A percentile compares a stretch with the other conserved stretches of the same genome.
These are phyloP conservation scores for Oopsacas minuta DNA, from an alignment of 37 sponge, comb jelly and placozoan species.

Conservation along the genomic window DNA sequence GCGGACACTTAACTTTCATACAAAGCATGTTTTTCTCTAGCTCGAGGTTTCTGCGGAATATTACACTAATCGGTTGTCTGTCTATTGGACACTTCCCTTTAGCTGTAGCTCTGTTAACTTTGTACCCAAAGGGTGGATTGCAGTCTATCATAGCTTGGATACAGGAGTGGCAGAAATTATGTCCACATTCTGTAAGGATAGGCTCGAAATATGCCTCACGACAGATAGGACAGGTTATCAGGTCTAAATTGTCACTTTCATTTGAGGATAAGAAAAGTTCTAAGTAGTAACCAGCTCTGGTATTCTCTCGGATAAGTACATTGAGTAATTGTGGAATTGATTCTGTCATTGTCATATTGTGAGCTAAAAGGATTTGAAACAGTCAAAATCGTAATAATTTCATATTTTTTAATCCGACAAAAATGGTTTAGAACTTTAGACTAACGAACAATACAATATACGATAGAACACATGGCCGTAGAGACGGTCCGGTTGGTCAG, in stretches of 20 bases:
- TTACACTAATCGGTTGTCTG: not conserved
- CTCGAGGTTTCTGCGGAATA: not conserved
- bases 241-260: not conserved
- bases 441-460: too few species aligned
- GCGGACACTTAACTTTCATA: not conserved
- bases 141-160: not conserved
- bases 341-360: not conserved
- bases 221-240: not conserved
- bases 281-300: not conserved
- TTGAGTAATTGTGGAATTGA: not conserved
- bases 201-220: not conserved
- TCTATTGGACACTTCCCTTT: not conserved
- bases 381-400: too few species aligned
- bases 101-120: not conserved
- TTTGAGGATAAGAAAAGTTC: not conserved
- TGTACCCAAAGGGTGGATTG: slow-evolving; percentile 4
- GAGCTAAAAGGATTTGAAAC: too few species aligned
- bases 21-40: not conserved
- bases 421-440: too few species aligned
- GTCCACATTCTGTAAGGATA: not conserved
- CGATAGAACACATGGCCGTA: too few species aligned
- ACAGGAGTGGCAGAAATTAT: not conserved
- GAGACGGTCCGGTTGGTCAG: too few species aligned
- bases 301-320: not conserved
- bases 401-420: too few species aligned